Base-by-base conservation (phyloP, 1,140 invertebrate species). In the Drosophila santomea region DNA sequence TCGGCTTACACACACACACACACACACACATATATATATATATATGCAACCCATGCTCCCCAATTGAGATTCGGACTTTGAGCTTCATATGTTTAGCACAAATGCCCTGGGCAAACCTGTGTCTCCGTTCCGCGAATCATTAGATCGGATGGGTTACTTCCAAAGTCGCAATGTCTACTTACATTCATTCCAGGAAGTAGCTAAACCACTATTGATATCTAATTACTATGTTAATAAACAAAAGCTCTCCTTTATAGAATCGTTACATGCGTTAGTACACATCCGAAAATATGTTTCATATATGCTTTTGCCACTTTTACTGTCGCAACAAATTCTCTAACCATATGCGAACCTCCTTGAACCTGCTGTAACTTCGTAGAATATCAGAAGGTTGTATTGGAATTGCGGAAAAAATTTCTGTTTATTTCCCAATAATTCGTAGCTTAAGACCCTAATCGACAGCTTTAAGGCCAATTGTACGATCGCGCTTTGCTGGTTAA, bases 41-140 rank as follows among this genome's bases (percentile, higher is more conserved):
- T 32, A 32, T 3, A 32, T 7, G 32, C 8, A 32, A 32, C 28
- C 56, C 56, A 59, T n/a, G 59, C 12, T 50, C 45, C 60, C 38
- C 68, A 72, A 74, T 69, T 71, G 51, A 69, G 67, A 44, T 72
- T 63, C 58, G 72, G 72, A 74, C 72, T 74, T 74, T 74, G 72
- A 74, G 68, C 68, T 35, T 43, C 47, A 66, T 68, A 17, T 68
- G 63, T 48, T 48, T 11, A 23, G 14, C 25, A 41, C 44, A 50
- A 66, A 35, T 66, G 45, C 36, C 1, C 38, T 12, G 12, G 36
- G 36, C 61, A 68, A n/a, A 66, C 38, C 44, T 25, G 14, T 14
- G 7, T 32, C 32, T 25, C 14, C 38, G 59, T 48, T 62, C 32
- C 43, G 47, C 25, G 25, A n/a, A 7, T 8, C 8, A n/a, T n/a